Evolutionary conservation across 2,797 vertebrate genomes (phyloP), one percentile per base, ranked within the genome.

Genomic region (Peromyscus attwateri): DNA sequence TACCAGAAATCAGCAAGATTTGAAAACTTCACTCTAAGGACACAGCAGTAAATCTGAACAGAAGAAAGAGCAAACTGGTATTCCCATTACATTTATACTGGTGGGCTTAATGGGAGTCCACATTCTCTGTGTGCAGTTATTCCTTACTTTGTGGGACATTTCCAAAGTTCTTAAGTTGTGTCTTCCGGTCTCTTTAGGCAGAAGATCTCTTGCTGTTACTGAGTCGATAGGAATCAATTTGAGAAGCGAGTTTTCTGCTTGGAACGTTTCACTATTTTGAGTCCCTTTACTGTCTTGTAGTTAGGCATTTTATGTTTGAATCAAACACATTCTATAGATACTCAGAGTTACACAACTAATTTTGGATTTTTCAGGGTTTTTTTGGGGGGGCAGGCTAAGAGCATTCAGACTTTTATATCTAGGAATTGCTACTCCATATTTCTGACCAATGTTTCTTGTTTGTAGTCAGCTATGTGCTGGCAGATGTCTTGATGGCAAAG

Each of bases 221-320:
- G 16, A 75, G 19, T 89, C 43, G 49, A 49, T 57, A n/a, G 46
- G 66, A 85, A 91, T 64, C 52, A 62, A 29, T 25, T 77, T 40
- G 17, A 62, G 34, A 75, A 14, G 7, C 62, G 23, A 89, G 37
- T 49, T 92, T 90, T 90, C 55, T 60, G 27, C 10, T 64, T 43
- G 3, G n/a, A 52, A 79, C 0, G 37, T 68, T 62, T 27, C 8
- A n/a, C 6, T 83, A 57, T 64, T 89, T 95, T 82, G 40, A 31
- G 68, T 12, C 2, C 29, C 21, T 95, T 37, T 55, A 10, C 16
- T 82, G 1, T 82, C n/a, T 82, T 46, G 12, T 6, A 43, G 10
- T 60, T 81, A 29, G 37, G 75, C 25, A 85, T 4, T 88, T 79
- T 79, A 83, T 23, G 9, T 92, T 96, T 81, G 73, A 92, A 92